Base-by-base conservation (phyloP, 2,113 vertebrate species). In the Thoracochromis brauschi region DNA sequence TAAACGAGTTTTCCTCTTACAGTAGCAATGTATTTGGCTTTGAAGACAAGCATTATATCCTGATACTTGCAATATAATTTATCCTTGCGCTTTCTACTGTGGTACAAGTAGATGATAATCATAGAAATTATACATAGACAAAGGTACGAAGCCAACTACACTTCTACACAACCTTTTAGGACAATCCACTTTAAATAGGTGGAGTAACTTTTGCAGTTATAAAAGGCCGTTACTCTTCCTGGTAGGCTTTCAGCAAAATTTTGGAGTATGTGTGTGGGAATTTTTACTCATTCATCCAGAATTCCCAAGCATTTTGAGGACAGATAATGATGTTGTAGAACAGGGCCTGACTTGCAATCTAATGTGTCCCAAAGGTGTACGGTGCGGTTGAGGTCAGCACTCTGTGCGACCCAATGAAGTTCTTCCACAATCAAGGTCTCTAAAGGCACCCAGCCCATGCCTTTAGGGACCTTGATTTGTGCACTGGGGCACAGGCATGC, bases 81-180 rank as follows among this genome's bases (percentile, higher is more conserved):
- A 65, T 65, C 31, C 31, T 65, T 65, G 60, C 6, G 0, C 60
- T 0, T 65, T 65, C 31, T 65, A 65, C 60, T 65, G 31, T 35
- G 17, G 60, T 2, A 65, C 31, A 65, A 38, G 10, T 65, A 65
- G 17, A 38, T 65, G 60, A 65, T 65, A 65, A 65, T 35, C 17
- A 12, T 1, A 12, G 31, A 65, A 65, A 71, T 24, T 26, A 73
- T 45, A 73, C 65, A 40, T 24, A 14, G n/a, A 71, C n/a, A 71
- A 71, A 16, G 1, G 1, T 75, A 17, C 1, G 0, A 75, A 29
- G 6, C 14, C 40, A 1, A 2, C 71, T 47, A 47, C 1, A 47
- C 0, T 0, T 47, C 14, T 75, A 29, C 24, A 47, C 24, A 29
- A 75, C 4, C 24, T 29, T 19, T 75, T 29, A 75, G 24, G 42